phyloP scores from a whole-genome alignment of 2,797 vertebrate species.

The Chaunax sp. region DNA sequence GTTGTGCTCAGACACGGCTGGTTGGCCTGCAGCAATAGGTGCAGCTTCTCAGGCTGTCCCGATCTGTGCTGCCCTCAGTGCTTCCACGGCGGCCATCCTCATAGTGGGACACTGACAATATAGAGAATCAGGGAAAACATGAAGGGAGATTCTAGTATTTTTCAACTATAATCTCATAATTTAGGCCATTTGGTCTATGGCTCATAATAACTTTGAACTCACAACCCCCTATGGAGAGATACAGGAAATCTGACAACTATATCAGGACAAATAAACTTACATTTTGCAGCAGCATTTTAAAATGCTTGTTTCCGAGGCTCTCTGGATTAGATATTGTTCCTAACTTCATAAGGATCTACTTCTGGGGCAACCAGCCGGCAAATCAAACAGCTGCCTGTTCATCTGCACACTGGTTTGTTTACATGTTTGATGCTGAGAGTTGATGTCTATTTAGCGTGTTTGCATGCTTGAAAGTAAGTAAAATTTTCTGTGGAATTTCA shows the following conservation, averaged over 20 bases:
- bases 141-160: background rate
- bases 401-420: background rate
- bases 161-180: background rate
- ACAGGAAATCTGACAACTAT: too few species aligned
- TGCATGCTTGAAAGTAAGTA: background rate
- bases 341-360: background rate
- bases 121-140: background rate
- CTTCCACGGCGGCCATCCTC: slow-evolving; percentile 84
- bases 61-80: slow-evolving; percentile 79
- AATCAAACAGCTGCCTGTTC: slow-evolving; percentile 7
- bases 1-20: slow-evolving; percentile 83
- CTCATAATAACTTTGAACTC: background rate
- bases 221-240: too few species aligned
- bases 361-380: background rate
- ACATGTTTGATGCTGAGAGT: too few species aligned
- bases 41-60: slow-evolving; percentile 86
- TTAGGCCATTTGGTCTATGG: background rate
- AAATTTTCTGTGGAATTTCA: background rate
- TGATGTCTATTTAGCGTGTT: too few species aligned
- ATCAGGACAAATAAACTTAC: too few species aligned
- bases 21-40: slow-evolving; percentile 88
- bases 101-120: slow-evolving; percentile 81
- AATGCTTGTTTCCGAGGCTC: background rate
- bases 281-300: background rate
- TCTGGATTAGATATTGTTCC: background rate